A percentile compares a stretch with the other conserved stretches of the same genome.
Evolutionary conservation across 2,888 invertebrate species (phyloP).

Genomic region (Podotricha telesiphe): DNA sequence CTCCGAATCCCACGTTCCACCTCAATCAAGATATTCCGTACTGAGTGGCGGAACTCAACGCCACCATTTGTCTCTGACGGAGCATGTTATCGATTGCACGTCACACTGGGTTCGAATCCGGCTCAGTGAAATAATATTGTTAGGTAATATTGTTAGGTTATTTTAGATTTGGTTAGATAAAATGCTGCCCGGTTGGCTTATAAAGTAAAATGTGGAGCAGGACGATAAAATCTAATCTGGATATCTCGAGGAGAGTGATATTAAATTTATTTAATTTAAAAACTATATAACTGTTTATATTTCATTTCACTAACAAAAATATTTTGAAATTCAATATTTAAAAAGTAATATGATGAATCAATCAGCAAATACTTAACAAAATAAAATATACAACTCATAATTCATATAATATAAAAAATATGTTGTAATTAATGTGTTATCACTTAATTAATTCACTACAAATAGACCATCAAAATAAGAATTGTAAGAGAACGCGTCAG

Average conservation of each 20-base stretch:
- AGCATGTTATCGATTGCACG: too few species aligned
- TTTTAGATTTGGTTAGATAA: background rate
- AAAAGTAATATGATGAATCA: background rate
- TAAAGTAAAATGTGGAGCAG: too few species aligned
- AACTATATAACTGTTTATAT: too few species aligned
- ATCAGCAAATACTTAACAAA: background rate
- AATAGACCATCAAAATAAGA: constrained; percentile 66
- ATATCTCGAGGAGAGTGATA: too few species aligned
- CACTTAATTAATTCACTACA: constrained; percentile 48
- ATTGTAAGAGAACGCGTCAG: constrained; percentile 63
- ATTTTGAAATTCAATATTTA: background rate
- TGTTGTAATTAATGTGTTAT: constrained; percentile 48
- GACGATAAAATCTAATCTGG: too few species aligned
- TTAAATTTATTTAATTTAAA: too few species aligned
- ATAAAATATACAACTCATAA: background rate
- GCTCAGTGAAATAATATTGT: background rate
- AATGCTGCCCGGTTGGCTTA: background rate
- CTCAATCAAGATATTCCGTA: too few species aligned
- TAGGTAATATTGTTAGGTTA: background rate
- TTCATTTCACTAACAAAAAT: background rate
- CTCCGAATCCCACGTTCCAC: too few species aligned
- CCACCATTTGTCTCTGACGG: too few species aligned
- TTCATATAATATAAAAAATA: background rate
- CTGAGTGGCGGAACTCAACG: too few species aligned
- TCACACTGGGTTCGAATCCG: background rate